A percentile compares a stretch with the other conserved stretches of the same genome.
Conservation (phyloP, 2,888 invertebrate species). For the Dendrolimus houi region DNA sequence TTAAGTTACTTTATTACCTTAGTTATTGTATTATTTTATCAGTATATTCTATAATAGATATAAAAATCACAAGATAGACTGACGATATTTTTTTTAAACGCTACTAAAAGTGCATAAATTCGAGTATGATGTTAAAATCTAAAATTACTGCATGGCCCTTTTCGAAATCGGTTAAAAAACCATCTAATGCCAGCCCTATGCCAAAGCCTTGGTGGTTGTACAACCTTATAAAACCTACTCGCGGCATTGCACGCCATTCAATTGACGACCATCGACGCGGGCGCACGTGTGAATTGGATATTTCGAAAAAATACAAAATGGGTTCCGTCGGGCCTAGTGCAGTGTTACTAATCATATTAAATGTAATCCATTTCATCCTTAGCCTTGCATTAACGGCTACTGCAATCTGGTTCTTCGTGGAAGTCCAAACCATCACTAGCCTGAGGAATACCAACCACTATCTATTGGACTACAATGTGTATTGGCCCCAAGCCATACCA, state of each 20-base stretch:
- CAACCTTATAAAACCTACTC: conserved; percentile 30
- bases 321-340: conserved; percentile 22
- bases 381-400: conserved; percentile 40
- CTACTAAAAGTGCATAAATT: no score
- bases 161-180: no score
- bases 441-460: conserved; percentile 57
- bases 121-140: no score
- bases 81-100: no score
- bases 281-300: conserved; percentile 6
- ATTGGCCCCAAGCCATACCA: conserved; percentile 64
- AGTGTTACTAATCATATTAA: conserved; percentile 36
- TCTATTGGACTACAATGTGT: conserved; percentile 56
- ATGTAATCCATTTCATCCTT: conserved; percentile 39
- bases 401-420: conserved; percentile 54
- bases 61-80: no score
- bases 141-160: no score
- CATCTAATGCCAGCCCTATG: background rate
- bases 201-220: conserved; percentile 15
- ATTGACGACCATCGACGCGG: conserved; percentile 24
- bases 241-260: conserved; percentile 37
- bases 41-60: no score
- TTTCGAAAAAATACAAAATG: conserved; percentile 15
- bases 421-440: conserved; percentile 42
- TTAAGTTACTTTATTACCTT: no score
- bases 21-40: no score